These are phyloP conservation scores for Theristicus caerulescens DNA, from an alignment of 2,113 vertebrate genomes.

Conservation along the genomic window DNA sequence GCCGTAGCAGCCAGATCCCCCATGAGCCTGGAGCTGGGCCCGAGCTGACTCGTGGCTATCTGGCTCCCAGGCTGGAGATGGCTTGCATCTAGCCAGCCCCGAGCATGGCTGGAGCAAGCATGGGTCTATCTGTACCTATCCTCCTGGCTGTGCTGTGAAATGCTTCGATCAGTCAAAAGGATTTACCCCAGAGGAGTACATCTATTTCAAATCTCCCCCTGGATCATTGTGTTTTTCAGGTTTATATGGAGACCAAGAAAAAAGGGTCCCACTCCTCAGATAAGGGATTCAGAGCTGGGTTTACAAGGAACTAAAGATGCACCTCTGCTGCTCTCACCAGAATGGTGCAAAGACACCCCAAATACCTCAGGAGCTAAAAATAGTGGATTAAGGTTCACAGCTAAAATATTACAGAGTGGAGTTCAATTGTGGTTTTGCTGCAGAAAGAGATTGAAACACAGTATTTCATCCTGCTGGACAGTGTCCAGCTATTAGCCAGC, in stretches of 20 bases:
- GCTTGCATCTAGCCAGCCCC: not conserved
- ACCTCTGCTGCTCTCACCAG: not conserved
- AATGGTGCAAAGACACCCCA: not conserved
- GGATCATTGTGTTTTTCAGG: not conserved
- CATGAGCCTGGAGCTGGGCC: not conserved
- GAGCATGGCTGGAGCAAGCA: not conserved
- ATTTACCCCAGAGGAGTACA: not conserved
- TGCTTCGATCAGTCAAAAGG: not conserved
- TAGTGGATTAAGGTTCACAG: not conserved
- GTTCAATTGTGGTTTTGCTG: not conserved
- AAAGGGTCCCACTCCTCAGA: not conserved
- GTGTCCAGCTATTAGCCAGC: not conserved
- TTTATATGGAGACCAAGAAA: not conserved
- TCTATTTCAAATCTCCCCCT: not conserved
- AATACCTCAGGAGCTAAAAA: not conserved
- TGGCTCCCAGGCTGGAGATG: not conserved
- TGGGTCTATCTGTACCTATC: not conserved
- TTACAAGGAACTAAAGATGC: not conserved
- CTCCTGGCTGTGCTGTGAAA: not conserved
- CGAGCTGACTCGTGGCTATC: fast-evolving
- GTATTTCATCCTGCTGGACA: not conserved
- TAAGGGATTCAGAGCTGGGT: not conserved
- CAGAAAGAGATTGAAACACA: not conserved
- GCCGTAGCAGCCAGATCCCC: not conserved
- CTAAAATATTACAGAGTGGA: not conserved